Base-by-base conservation (phyloP, 2,797 vertebrate species). In the Carcharodon carcharias region DNA sequence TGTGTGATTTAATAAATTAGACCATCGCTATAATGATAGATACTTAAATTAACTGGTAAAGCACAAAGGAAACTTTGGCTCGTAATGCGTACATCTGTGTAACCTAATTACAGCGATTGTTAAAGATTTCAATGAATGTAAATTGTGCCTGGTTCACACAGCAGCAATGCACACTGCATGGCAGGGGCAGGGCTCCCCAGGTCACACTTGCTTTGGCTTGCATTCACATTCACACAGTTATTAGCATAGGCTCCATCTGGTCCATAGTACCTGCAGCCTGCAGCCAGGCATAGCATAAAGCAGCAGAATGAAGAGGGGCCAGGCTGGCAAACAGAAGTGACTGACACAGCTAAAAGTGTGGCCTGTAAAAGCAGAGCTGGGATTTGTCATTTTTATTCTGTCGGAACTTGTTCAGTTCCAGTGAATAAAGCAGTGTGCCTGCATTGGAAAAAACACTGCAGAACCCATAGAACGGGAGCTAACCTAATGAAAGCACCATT, bases 241-340 rank as follows among this genome's bases (percentile, higher is more conserved):
- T 98, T 98, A 98, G 97, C 96, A 97, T 97, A 97, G 96, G 96
- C 96, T 98, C 97, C 97, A 98, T 97, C 97, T 98, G 97, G 97
- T 97, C 96, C 97, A 96, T 95, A 96, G 96, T 97, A 96, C 96
- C 96, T 0, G 1, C 18, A 95, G 96, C 96, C 96, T 0, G 0
- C 18, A 95, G 96, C 94, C 69, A 77, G 31, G 45, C 94, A 95
- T 45, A 56, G 26, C 67, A 95, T 31, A 73, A 73, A 95, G 69
- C 94, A 77, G 26, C 50, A 58, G 69, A 77, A 95, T 95, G 69
- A 95, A 95, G 94, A 73, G 50, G 54, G 69, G 69, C 94, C 28
- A n/a, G 69, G 67, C 94, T 56, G 94, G 28, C 67, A 69, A 95
- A 73, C 69, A 77, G 69, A 95, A 77, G 71, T 95, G 94, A 77